These are phyloP conservation scores for Oncorhynchus gorbuscha DNA, from an alignment of 2,113 vertebrate species.

Conservation along the genomic window DNA sequence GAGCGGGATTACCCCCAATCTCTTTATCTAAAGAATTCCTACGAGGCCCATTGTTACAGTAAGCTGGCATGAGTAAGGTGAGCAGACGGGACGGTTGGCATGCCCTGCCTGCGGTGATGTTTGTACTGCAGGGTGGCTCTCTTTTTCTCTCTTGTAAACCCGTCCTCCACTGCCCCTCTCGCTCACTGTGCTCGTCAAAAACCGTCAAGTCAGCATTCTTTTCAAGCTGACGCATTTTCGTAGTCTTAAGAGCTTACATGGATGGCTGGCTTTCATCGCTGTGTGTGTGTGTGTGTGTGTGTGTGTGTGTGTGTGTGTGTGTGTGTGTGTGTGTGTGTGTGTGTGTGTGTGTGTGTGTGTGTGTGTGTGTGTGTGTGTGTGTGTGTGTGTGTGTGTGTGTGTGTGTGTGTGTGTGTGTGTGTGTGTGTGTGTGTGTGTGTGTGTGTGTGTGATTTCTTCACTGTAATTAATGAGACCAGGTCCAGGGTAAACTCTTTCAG, in stretches of 20 bases:
- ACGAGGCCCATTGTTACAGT: too few relatives aligned
- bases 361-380: too few relatives aligned
- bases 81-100: background rate
- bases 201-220: constrained; percentile 44
- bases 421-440: background rate
- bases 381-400: too few relatives aligned
- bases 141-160: constrained; percentile 18
- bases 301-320: too few relatives aligned
- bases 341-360: too few relatives aligned
- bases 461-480: constrained; percentile 48
- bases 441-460: constrained; percentile 23
- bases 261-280: constrained; percentile 8
- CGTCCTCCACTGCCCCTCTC: background rate
- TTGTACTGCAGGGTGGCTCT: too few relatives aligned
- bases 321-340: too few relatives aligned
- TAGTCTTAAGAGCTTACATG: constrained; percentile 46
- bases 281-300: background rate
- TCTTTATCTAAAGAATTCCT: too few relatives aligned
- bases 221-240: constrained; percentile 26
- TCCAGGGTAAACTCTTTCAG: constrained; percentile 9
- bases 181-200: background rate
- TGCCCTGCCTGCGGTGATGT: constrained; percentile 3
- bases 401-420: too few relatives aligned
- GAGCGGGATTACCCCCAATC: too few relatives aligned
- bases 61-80: too few relatives aligned